Base-by-base conservation (phyloP, 2,797 vertebrate species). In the Gymnocypris eckloni region DNA sequence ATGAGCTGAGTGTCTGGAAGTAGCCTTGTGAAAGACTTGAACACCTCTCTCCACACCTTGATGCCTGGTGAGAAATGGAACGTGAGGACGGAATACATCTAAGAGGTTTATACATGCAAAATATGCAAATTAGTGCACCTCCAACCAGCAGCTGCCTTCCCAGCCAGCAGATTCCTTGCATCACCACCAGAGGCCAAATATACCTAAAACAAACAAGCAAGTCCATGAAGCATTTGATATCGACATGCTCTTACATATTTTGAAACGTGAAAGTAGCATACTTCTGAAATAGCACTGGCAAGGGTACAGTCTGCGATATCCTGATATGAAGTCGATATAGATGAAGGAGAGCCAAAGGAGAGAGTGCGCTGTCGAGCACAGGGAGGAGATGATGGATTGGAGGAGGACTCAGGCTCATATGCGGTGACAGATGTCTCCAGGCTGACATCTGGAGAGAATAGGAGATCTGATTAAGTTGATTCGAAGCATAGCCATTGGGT, bases 21-120 rank as follows among this genome's bases (percentile, higher is more conserved):
- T 97, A 43, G 95, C 91, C 91, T 96, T 98, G 91, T 98, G 96
- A 94, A 96, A 99, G n/a, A 96, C 92, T 54, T 95, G 95, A 88
- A 98, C 92, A 7, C 97, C 95, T 89, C 95, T 95, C 86, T 98
- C 97, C 84, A 95, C 94, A 59, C 97, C 96, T 79, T 97, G 97
- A 16, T 97, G 96, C 16, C 98, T 99, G 79, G 66, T 39, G n/a
- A 82, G n/a, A 66, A 76, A 81, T 2, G 1, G 0, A 48, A 66
- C 5, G 2, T 79, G 20, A 79, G 11, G 8, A n/a, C 3, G 1
- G 41, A 85, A 25, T 16, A 16, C 66, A 64, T 83, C 3, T 43
- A 28, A 78, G 25, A 54, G 45, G 18, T 43, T 69, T 77, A 71
- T n/a, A 50, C 12, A 12, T 16, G 25, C 12, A 54, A 9, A 41